Evolutionary conservation across 2,113 vertebrate genomes (phyloP).

Genomic region (Nannospalax galili): DNA sequence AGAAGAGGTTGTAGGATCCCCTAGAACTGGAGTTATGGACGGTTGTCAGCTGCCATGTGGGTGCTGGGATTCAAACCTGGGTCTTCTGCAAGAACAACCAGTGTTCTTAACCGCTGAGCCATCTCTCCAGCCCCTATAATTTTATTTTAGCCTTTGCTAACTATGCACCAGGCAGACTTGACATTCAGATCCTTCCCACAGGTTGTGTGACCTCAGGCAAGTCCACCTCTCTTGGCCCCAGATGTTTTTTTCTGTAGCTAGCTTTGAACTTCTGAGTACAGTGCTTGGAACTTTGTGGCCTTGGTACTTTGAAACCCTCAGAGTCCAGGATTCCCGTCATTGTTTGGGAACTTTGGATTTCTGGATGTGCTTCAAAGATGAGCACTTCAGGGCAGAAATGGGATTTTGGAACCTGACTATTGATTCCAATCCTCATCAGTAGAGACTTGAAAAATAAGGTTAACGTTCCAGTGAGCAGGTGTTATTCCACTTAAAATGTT

Average conservation of each 20-base stretch:
- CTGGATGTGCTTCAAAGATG: neutral
- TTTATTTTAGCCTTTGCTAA: neutral
- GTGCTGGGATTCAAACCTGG: too few relatives aligned
- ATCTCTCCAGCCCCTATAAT: too few relatives aligned
- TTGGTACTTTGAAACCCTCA: conserved; percentile 1
- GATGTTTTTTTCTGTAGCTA: neutral
- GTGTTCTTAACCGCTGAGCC: too few relatives aligned
- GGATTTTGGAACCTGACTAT: neutral
- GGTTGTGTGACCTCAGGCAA: neutral
- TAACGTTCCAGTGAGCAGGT: neutral
- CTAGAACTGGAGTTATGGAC: too few relatives aligned
- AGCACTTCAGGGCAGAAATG: neutral
- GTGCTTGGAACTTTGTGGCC: neutral
- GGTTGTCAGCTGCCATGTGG: too few relatives aligned
- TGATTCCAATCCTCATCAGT: neutral
- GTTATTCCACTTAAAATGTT: neutral
- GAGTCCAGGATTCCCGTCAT: neutral
- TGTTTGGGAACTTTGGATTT: neutral
- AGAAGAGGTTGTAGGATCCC: too few relatives aligned
- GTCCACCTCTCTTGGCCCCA: neutral
- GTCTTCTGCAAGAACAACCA: too few relatives aligned
- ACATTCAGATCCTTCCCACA: neutral
- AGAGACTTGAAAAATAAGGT: neutral
- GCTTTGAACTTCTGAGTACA: neutral
- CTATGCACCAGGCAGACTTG: neutral